phyloP scores from a whole-genome alignment of 2,113 vertebrate genomes.

The Xiphophorus maculatus region DNA sequence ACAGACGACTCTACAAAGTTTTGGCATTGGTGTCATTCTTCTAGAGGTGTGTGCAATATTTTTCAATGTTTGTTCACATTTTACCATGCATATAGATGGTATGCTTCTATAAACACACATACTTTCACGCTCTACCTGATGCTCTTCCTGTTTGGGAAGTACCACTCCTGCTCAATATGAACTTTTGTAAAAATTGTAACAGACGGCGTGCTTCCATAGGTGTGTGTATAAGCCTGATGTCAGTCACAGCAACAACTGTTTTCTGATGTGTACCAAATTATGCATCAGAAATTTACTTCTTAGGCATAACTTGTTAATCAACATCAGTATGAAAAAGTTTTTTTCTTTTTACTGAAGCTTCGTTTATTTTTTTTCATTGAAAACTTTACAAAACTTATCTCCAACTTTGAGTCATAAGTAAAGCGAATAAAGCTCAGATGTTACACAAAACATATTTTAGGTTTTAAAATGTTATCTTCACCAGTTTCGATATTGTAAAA shows the following conservation, averaged over 20 bases:
- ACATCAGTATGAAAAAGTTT: neutral
- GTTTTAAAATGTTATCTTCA: neutral
- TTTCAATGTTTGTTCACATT: neutral
- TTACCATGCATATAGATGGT: neutral
- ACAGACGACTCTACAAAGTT: neutral
- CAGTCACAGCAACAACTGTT: neutral
- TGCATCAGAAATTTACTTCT: neutral
- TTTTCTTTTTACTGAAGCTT: neutral
- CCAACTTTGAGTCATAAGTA: neutral
- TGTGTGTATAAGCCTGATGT: neutral
- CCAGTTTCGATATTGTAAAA: constrained; percentile 7
- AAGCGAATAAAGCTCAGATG: neutral
- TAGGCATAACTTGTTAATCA: neutral
- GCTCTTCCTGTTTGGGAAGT: neutral
- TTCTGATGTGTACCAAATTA: neutral
- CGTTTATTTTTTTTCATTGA: too few relatives aligned
- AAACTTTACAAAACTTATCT: too few relatives aligned
- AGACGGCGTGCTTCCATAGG: neutral
- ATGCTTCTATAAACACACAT: neutral
- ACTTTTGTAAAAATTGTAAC: neutral
- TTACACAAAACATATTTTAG: neutral
- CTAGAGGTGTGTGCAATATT: neutral
- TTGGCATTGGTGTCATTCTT: neutral
- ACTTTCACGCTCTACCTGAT: neutral
- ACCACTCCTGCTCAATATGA: neutral